Base-by-base conservation (phyloP, 2,888 invertebrate species). In the Tinea semifulvella region DNA sequence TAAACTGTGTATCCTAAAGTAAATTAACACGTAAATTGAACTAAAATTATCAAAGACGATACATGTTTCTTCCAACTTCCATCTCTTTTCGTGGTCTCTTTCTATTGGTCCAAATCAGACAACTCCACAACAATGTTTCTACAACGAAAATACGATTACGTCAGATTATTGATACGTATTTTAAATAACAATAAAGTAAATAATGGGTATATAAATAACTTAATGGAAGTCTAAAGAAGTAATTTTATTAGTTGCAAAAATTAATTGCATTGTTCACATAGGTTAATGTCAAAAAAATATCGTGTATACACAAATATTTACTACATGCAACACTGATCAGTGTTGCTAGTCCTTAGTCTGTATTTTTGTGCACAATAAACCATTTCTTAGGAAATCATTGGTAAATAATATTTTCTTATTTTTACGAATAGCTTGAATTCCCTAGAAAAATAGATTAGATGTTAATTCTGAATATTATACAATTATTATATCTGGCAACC, bases 41-140 rank as follows among this genome's bases (percentile, higher is more conserved):
- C 36, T 36, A 36, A 36, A 36, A 36, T 36, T 36, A 18, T 36
- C 16, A 17, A 18, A 36, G 17, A 36, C 18, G 5, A 36, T 6
- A 31, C 69, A 70, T 68, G 58, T 60, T 63, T 63, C 65, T 67
- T 69, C 40, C 40, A 14, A 48, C 45, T 68, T 71, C 75, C 79
- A 80, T 79, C 66, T 70, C 67, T 67, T 69, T 72, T 70, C 83
- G 82, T 82, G 82, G 74, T 79, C 63, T 71, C 56, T 56, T 67
- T 60, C 67, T 67, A 84, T 84, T 84, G 84, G 84, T 75, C 80
- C 82, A 82, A 82, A 82, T 82, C 77, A 77, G 57, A 56, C 53
- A 50, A n/a, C 6, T 7, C 10, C 13, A 18, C 22, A 16, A 20
- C 1, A 20, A n/a, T 36, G 3, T 11, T 2, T 3, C 7, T n/a